phyloP scores from a whole-genome alignment of 2,888 invertebrate genomes.

The Anthrax anthrax region DNA sequence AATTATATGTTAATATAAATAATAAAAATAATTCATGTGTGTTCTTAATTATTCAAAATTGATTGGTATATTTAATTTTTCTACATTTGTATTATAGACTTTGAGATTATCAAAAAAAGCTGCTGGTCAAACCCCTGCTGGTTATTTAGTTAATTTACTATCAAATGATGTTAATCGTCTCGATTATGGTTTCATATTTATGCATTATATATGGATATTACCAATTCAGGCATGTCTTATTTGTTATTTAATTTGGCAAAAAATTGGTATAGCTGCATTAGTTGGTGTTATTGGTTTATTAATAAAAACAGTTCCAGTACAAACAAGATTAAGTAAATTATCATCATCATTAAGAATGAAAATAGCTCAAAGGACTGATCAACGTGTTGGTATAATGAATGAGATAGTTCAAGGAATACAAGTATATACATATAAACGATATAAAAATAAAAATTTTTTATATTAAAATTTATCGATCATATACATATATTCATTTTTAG shows the following conservation, averaged over 20 bases:
- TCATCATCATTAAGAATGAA: slow-evolving; percentile 44
- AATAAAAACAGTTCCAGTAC: slow-evolving; percentile 65
- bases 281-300: slow-evolving; percentile 67
- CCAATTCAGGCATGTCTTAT: slow-evolving; percentile 51
- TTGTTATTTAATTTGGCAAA: slow-evolving; percentile 61
- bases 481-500: too few species aligned
- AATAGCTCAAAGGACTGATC: slow-evolving; percentile 76
- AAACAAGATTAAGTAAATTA: slow-evolving; percentile 39
- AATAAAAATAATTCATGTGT: not conserved
- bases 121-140: slow-evolving; percentile 58
- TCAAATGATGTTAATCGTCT: slow-evolving; percentile 90
- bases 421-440: slow-evolving; percentile 39
- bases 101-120: slow-evolving; percentile 54
- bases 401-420: slow-evolving; percentile 89
- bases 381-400: slow-evolving; percentile 82
- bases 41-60: too few species aligned
- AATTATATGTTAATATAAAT: not conserved
- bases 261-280: slow-evolving; percentile 57
- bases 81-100: slow-evolving; percentile 39
- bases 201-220: slow-evolving; percentile 80
- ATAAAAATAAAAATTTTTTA: too few species aligned
- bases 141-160: slow-evolving; percentile 83
- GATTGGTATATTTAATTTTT: not conserved
- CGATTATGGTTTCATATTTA: slow-evolving; percentile 67
- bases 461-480: too few species aligned